Evolutionary conservation across 2,888 invertebrate genomes (phyloP), one percentile per base, ranked within the genome.

Genomic region (Trachelus iudaicus): DNA sequence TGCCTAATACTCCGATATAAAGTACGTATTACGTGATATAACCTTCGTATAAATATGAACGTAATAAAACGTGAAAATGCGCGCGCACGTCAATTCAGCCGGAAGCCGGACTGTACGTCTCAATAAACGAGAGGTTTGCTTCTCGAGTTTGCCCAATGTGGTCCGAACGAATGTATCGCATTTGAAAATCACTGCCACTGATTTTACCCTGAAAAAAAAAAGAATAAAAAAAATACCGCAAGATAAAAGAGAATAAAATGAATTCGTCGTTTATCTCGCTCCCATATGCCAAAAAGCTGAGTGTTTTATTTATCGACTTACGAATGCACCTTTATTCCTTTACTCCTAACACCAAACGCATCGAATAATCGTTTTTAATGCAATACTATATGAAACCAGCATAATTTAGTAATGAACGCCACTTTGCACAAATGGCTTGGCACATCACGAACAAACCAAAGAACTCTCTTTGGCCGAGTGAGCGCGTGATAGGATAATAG

Each of bases 331-430:
- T 56, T 56, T 23, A 56, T 56, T 56, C 56, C 23, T 56, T 56
- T 1, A 2, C 56, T 56, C 56, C 9, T 56, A 23, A 56, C 56
- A 56, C 56, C 56, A 56, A 56, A 56, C 56, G 56, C 56, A 23
- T 6, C 15, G 56, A 23, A 56, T 56, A 56, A 56, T 56, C 33
- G 84, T 83, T 87, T 87, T 87, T 86, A 87, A 89, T 89, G 87
- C 87, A 88, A 87, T 89, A 88, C 89, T 89, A 89, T 56, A 56
- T 90, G 88, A 90, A 89, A 91, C 89, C 86, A 80, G 88, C 88
- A 90, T 91, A 91, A 90, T 91, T 89, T 89, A 90, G 90, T 91
- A 90, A 91, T 91, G 90, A 90, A 90, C 90, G 89, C 90, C 91
- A 91, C 91, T 91, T 91, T 90, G 90, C 86, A 86, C 89, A 90